phyloP scores from a whole-genome alignment of 2,888 invertebrate species.

The Amphipyra berbera region DNA sequence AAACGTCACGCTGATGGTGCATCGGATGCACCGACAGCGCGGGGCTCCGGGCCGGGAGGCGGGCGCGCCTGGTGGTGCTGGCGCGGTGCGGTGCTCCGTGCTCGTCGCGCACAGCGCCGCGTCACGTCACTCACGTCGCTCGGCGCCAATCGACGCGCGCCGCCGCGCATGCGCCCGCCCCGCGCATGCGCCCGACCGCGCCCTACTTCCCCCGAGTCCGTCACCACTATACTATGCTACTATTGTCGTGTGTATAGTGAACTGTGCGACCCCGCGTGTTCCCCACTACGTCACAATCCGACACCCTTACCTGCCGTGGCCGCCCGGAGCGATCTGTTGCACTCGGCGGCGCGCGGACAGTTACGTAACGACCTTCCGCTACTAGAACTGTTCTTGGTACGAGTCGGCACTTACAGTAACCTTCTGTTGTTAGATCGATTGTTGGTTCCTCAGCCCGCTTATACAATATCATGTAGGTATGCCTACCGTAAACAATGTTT shows the following conservation, averaged over 20 bases:
- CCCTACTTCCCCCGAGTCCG: slow-evolving; percentile 2
- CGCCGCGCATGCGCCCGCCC: slow-evolving; percentile 60
- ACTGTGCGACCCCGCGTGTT: too few relatives aligned
- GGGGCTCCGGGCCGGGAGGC: slow-evolving; percentile 13
- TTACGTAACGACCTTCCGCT: slow-evolving; percentile 28
- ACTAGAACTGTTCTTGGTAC: slow-evolving; percentile 12
- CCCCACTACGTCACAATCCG: too few relatives aligned
- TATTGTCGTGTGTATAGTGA: too few relatives aligned
- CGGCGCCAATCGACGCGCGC: slow-evolving; percentile 45
- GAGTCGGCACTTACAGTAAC: slow-evolving; percentile 17
- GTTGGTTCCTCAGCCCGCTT: slow-evolving; percentile 16
- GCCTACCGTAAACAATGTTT: slow-evolving; percentile 10
- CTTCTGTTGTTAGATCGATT: slow-evolving; percentile 41
- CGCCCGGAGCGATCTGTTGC: slow-evolving; percentile 36
- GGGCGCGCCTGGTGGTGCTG: slow-evolving; percentile 23
- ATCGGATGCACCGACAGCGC: slow-evolving; percentile 3
- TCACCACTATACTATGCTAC: too few relatives aligned
- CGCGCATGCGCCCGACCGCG: slow-evolving; percentile 29
- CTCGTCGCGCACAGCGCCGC: slow-evolving; percentile 47
- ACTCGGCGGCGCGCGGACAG: not conserved
- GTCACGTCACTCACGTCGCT: slow-evolving; percentile 28
- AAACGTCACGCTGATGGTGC: slow-evolving; percentile 2
- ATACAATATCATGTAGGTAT: not conserved
- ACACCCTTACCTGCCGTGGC: too few relatives aligned
- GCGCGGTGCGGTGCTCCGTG: slow-evolving; percentile 11